Base-by-base conservation (phyloP, 2,797 vertebrate species). In the Sebastiscus albofasciatus region DNA sequence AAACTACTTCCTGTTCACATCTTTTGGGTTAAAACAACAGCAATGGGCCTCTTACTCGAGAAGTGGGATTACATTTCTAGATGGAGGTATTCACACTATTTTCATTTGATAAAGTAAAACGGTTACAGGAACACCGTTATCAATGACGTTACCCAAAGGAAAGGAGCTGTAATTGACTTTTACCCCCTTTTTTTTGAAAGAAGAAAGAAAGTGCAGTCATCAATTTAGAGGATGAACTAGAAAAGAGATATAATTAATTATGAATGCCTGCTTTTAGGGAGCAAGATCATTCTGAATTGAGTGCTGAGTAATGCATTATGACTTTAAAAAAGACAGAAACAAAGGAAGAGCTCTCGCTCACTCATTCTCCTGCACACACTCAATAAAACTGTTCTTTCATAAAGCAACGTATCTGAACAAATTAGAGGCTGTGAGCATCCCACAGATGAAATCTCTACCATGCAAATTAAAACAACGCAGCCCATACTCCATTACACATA, bases 401-500 rank as follows among this genome's bases (percentile, higher is more conserved):
- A 80, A 3, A 7, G 72, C 79, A 75, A 86, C 82, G 86, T 79
- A 88, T 87, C 62, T 20, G 22, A 67, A 69, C 78, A 85, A 85
- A 92, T 91, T 82, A 86, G 79, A 82, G 60, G 66, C 82, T 66
- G 77, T 27, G 4, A 85, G 75, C 59, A 67, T 82, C 88, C 88
- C 79, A 55, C 79, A 72, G 80, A 91, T 90, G 82, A 89, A 88
- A 86, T 83, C 85, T 79, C 79, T 54, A 85, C 69, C 86, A 72
- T 82, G 85, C 84, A 92, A 88, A 93, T 92, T 80, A 80, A 81
- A 83, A 79, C 77, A 68, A 90, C 54, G 31, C 78, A 49, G 77
- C 64, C 82, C 75, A 67, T 87, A 83, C 87, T 86, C 84, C 84
- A 87, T 85, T 90, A 91, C 86, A 89, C 86, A 88, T 88, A 90